Evolutionary conservation across 2,113 vertebrate genomes (phyloP), one percentile per base, ranked within the genome.

Genomic region (Corydoras maculifer): DNA sequence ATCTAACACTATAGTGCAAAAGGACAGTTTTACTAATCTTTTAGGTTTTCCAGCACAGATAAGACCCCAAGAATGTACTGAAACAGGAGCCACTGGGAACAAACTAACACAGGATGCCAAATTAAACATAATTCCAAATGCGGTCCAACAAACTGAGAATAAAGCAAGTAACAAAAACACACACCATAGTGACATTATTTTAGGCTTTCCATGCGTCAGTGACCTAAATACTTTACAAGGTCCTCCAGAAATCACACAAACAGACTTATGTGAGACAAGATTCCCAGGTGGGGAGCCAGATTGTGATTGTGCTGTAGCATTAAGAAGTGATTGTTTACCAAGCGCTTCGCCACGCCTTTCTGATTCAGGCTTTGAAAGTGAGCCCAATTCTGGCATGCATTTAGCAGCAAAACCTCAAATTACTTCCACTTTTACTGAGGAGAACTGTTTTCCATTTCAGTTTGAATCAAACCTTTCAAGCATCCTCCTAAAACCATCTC

Each of bases 311-410:
- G 62, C 76, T 78, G 9, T 73, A 73, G 51, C 82, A 84, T 70
- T 86, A 62, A 89, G 91, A 79, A 87, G 87, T 74, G 94, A 97
- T 54, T 68, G 83, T 50, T 76, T 82, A 66, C 90, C 85, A 0
- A 91, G 78, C 72, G 89, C 92, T 70, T 98, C 94, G 8, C 97
- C 95, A 66, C 91, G 93, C 63, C 93, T 97, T 79, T 98, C 97
- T 32, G 96, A 98, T 15, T 99, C 96, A 0, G 96, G 95, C 77
- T 90, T 97, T 60, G 96, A 99, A 85, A 97, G 96, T 83, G 95
- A 97, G 81, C 91, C 95, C 49, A 98, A 93, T 85, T 98, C 95
- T 80, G 92, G 91, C 78, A 91, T 91, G 57, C 93, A 93, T 65
- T 79, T 91, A 71, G 89, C 84, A 70, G 77, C 86, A 15, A 92